Evolutionary conservation across 2,888 invertebrate genomes (phyloP).

Genomic region (Cylindroiulus punctatus): DNA sequence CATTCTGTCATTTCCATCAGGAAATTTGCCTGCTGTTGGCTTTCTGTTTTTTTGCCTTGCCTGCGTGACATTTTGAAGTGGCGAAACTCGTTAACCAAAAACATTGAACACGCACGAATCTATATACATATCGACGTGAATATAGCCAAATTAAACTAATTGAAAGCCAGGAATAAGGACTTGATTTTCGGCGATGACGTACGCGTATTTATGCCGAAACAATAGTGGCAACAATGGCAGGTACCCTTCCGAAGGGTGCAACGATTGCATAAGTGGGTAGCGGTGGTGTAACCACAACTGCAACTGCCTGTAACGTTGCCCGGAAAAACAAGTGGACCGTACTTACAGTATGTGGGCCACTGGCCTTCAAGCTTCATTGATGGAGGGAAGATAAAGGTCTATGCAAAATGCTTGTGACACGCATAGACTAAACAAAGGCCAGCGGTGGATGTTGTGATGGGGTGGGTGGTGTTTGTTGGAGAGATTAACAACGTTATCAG

Average conservation of each 20-base stretch:
- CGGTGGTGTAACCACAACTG: conserved; percentile 27
- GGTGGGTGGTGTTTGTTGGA: not conserved
- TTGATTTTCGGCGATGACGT: not conserved
- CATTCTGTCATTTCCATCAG: not conserved
- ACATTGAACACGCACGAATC: not conserved
- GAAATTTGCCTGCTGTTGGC: not conserved
- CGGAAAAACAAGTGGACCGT: conserved; percentile 31
- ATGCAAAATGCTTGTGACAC: not conserved
- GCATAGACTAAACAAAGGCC: conserved; percentile 1
- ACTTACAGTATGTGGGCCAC: conserved; percentile 31
- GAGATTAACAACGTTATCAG: not conserved
- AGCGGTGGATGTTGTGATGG: not conserved
- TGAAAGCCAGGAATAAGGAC: not conserved
- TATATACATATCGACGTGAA: not conserved
- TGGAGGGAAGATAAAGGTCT: not conserved
- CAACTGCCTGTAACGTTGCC: conserved; percentile 6
- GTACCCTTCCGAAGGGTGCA: not conserved
- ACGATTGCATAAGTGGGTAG: conserved; percentile 37
- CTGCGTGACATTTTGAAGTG: not conserved
- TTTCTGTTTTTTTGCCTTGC: not conserved
- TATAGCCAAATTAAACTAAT: conserved; percentile 5
- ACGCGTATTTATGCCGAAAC: not conserved
- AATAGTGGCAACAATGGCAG: not conserved
- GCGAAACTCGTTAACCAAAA: not conserved
- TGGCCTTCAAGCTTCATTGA: conserved; percentile 38